A percentile compares a stretch with the other conserved stretches of the same genome.
Evolutionary conservation across 2,888 invertebrate genomes (phyloP).

Genomic region (Platerodrilus igneus): DNA sequence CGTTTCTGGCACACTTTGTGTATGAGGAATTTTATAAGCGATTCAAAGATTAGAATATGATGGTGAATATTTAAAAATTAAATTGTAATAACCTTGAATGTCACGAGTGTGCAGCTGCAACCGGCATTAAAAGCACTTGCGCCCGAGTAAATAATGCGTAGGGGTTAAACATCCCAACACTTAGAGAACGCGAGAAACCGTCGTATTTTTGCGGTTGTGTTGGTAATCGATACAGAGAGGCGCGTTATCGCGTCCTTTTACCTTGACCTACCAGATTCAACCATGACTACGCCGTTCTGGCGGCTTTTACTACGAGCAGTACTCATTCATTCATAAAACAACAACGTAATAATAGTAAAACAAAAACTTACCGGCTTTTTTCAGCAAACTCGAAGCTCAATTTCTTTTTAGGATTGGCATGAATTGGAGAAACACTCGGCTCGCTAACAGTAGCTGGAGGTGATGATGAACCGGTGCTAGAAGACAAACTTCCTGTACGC

Average conservation of each 20-base stretch:
- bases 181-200: constrained; percentile 18
- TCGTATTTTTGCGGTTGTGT: constrained; percentile 30
- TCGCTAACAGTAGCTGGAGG: constrained; percentile 74
- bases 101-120: too few relatives aligned
- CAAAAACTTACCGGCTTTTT: constrained; percentile 66
- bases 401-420: constrained; percentile 64
- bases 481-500: constrained; percentile 72
- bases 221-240: constrained; percentile 38
- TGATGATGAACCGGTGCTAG: constrained; percentile 74
- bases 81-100: too few relatives aligned
- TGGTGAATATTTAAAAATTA: too few relatives aligned
- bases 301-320: constrained; percentile 9
- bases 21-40: too few relatives aligned
- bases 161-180: too few relatives aligned
- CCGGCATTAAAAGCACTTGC: too few relatives aligned
- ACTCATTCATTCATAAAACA: constrained; percentile 13
- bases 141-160: too few relatives aligned
- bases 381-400: constrained; percentile 75
- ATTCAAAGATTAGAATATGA: too few relatives aligned
- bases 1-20: too few relatives aligned
- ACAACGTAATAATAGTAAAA: background rate
- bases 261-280: constrained; percentile 40
- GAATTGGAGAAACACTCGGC: constrained; percentile 68
- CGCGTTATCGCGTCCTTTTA: constrained; percentile 35
- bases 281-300: constrained; percentile 23